Evolutionary conservation across 2,888 invertebrate species (phyloP).

Genomic region (Stictocephala bisonia): DNA sequence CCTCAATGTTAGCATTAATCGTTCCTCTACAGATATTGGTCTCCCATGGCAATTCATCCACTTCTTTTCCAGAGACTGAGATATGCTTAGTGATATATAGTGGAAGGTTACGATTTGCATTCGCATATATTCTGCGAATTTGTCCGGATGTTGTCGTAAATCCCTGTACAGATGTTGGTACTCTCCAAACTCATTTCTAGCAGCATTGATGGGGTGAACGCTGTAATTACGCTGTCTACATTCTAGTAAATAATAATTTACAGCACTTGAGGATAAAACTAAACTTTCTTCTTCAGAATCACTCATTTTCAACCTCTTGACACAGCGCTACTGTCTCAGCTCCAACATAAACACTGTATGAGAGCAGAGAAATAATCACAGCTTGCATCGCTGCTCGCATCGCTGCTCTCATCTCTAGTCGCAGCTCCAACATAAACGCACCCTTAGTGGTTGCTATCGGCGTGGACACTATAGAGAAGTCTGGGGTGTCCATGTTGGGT

Average conservation of each 20-base stretch:
- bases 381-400: no score
- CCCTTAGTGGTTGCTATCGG: no score
- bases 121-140: constrained; percentile 7
- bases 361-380: no score
- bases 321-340: no score
- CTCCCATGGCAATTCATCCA: constrained; percentile 2
- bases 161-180: constrained; percentile 10
- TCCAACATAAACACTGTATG: no score
- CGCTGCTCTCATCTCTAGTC: no score
- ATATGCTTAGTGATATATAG: constrained; percentile 7
- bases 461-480: no score
- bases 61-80: constrained; percentile 10
- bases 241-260: constrained; percentile 4
- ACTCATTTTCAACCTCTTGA: neutral
- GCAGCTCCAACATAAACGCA: no score
- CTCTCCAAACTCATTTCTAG: constrained; percentile 2
- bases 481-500: no score
- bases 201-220: constrained; percentile 4
- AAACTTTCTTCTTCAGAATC: constrained; percentile 10
- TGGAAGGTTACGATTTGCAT: constrained; percentile 13
- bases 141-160: constrained; percentile 10
- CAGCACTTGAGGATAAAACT: constrained; percentile 10
- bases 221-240: constrained; percentile 7
- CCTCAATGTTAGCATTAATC: constrained; percentile 13
- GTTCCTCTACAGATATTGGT: constrained; percentile 13